Conservation (phyloP, 2,797 vertebrate species). For the Vespertilio murinus region DNA sequence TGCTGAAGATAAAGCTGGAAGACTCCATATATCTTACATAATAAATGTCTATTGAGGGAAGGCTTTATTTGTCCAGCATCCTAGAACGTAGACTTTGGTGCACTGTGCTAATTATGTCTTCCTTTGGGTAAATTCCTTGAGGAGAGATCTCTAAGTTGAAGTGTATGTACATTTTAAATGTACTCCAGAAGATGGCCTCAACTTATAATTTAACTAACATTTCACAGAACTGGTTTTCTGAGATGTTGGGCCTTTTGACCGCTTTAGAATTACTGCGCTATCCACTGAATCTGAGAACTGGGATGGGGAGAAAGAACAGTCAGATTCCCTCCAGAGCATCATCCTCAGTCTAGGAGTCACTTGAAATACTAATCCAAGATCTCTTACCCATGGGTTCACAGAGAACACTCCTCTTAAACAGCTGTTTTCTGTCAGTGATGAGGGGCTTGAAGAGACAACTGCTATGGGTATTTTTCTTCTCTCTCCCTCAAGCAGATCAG, state of each 20-base stretch:
- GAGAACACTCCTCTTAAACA: neutral
- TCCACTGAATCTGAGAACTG: neutral
- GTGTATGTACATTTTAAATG: neutral
- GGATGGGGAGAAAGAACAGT: neutral
- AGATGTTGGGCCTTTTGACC: neutral
- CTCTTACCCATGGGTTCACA: neutral
- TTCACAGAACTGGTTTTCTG: neutral
- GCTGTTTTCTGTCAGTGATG: neutral
- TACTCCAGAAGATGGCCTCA: neutral
- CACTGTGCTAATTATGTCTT: neutral
- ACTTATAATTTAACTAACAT: neutral
- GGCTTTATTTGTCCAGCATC: neutral
- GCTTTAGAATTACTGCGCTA: neutral
- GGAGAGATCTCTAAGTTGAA: neutral
- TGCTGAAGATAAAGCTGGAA: neutral
- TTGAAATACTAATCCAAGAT: neutral
- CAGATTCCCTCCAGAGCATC: neutral
- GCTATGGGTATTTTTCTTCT: neutral
- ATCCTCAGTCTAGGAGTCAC: neutral
- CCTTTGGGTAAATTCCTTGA: neutral
- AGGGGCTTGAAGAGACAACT: neutral
- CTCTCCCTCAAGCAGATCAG: neutral
- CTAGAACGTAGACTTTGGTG: neutral
- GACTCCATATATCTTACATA: neutral
- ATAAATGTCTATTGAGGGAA: neutral